These are phyloP conservation scores for Seira ritae DNA, from an alignment of 2,888 invertebrate genomes.

Conservation along the genomic window DNA sequence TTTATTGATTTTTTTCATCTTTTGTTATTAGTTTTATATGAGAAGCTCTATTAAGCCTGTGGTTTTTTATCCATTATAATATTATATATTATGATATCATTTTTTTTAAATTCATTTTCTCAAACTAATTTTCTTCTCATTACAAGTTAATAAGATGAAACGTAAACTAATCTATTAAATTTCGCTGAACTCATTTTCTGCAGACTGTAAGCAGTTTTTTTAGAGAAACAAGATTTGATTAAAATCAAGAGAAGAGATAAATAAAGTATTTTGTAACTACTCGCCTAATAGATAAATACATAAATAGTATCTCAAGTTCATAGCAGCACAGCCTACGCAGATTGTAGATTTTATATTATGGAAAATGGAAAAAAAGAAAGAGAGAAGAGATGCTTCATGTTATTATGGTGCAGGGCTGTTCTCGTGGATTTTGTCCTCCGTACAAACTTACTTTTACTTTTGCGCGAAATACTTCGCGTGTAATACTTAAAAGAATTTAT, in stretches of 20 bases:
- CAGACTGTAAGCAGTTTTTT: not conserved
- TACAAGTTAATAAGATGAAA: not conserved
- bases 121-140: not conserved
- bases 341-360: too few species aligned
- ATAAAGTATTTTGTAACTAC: not conserved
- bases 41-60: not conserved
- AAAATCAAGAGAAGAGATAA: not conserved
- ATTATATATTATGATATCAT: too few species aligned
- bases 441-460: too few species aligned
- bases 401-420: constrained; percentile 51
- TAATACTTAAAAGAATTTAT: too few species aligned
- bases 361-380: not conserved
- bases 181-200: too few species aligned
- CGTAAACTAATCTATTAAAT: too few species aligned
- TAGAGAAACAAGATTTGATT: too few species aligned
- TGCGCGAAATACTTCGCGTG: not conserved
- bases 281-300: not conserved
- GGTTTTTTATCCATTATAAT: not conserved
- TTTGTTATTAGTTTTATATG: not conserved
- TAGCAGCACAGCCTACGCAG: too few species aligned
- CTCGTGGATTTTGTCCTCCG: not conserved
- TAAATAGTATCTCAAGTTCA: not conserved
- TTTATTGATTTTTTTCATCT: not conserved
- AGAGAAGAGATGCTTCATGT: not conserved
- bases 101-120: not conserved